Evolutionary conservation across 92 coral and sea anemone genomes (phyloP).

Genomic region (Porites rus): DNA sequence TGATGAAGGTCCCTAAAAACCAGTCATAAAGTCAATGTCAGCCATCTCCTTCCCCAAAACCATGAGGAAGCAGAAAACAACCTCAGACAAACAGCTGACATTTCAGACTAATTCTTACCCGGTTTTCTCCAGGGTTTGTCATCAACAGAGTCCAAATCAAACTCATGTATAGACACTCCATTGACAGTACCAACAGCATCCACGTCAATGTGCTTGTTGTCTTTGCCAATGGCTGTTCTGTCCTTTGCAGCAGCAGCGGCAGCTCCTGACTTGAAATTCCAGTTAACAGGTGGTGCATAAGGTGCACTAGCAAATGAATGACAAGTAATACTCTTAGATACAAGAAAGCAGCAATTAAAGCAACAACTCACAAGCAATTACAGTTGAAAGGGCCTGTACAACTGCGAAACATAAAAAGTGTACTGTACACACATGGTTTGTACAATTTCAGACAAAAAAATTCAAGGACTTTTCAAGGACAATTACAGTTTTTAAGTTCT

Average conservation of each 20-base stretch:
- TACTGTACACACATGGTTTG: too few species aligned
- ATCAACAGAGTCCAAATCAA: constrained; percentile 93
- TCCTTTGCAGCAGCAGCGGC: constrained; percentile 72
- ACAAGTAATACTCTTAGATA: not conserved
- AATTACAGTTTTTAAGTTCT: too few species aligned
- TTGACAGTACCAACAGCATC: constrained; percentile 97
- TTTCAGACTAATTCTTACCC: constrained; percentile 57
- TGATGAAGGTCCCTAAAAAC: too few species aligned
- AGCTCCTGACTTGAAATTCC: constrained; percentile 94
- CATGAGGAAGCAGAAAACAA: too few species aligned
- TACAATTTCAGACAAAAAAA: too few species aligned
- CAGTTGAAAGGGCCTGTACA: too few species aligned
- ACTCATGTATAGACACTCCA: constrained; percentile 97
- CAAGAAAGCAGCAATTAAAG: too few species aligned
- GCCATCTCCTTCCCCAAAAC: too few species aligned
- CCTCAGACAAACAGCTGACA: not conserved
- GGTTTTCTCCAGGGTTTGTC: constrained; percentile 99
- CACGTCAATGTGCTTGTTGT: constrained; percentile 83
- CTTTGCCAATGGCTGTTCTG: constrained; percentile 62
- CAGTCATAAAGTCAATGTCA: too few species aligned
- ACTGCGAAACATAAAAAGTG: too few species aligned
- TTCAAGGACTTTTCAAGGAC: too few species aligned
- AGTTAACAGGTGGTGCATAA: constrained; percentile 93
- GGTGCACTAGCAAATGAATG: constrained; percentile 61
- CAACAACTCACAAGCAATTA: too few species aligned